Conservation (phyloP, 2,113 vertebrate genomes). For the Glaucomys volans region DNA sequence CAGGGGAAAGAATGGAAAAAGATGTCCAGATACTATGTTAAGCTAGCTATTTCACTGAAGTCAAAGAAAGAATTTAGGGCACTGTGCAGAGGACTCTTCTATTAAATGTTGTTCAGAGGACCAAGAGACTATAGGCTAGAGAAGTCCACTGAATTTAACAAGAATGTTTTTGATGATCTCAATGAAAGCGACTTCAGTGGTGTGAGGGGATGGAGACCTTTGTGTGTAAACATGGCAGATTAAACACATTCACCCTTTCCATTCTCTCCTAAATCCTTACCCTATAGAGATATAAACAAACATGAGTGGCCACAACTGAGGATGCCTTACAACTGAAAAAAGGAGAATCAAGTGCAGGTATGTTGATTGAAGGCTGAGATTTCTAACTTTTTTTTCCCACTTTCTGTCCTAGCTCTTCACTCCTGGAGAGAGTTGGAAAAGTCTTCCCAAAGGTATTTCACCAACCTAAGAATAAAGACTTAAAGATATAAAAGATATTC, state of each 20-base stretch:
- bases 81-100: not conserved
- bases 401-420: not conserved
- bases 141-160: not conserved
- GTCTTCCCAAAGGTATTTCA: not conserved
- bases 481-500: not conserved
- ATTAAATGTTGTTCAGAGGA: not conserved
- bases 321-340: not conserved
- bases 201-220: too few relatives aligned
- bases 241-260: not conserved
- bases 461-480: not conserved
- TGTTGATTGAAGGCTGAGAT: not conserved
- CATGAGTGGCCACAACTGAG: not conserved
- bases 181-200: not conserved
- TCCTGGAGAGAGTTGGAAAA: not conserved
- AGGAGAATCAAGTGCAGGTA: not conserved
- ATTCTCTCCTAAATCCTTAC: not conserved
- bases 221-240: not conserved
- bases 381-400: not conserved
- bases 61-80: not conserved
- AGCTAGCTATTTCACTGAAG: not conserved
- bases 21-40: not conserved
- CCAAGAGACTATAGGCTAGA: not conserved
- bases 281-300: not conserved
- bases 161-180: not conserved
- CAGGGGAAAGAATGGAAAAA: not conserved